Conservation (phyloP, 2,797 vertebrate species). For the Rhincodon typus region DNA sequence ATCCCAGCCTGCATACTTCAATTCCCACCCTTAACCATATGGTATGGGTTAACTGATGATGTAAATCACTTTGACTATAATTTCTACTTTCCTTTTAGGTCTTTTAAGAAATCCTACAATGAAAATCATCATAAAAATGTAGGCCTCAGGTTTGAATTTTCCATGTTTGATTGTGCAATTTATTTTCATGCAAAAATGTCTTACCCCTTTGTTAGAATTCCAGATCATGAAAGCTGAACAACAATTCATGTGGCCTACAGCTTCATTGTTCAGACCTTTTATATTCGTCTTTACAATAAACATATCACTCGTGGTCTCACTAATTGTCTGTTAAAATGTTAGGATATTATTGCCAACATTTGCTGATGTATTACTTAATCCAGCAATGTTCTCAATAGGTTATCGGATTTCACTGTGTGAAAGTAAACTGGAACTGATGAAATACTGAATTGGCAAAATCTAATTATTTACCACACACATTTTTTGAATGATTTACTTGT, state of each 20-base stretch:
- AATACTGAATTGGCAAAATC: too few species aligned
- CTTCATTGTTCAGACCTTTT: background rate
- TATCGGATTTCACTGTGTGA: background rate
- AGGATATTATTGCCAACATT: background rate
- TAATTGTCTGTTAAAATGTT: constrained; percentile 26
- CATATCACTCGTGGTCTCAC: background rate
- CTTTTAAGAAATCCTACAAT: background rate
- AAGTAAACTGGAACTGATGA: constrained; percentile 10
- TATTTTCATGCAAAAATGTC: background rate
- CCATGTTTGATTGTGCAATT: background rate
- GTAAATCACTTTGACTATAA: background rate
- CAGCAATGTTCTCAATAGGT: background rate
- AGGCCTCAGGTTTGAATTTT: background rate
- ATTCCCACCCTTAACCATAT: too few species aligned
- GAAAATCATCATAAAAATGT: background rate
- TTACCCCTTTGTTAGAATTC: background rate
- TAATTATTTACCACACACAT: background rate
- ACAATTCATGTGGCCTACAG: background rate
- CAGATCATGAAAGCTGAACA: background rate
- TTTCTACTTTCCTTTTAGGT: background rate
- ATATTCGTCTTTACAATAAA: background rate
- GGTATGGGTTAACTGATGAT: too few species aligned
- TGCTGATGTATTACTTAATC: background rate
- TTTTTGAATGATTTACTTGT: constrained; percentile 4
- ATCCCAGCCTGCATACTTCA: too few species aligned